Base-by-base conservation (phyloP, 2,113 vertebrate species). In the Toxotes jaculatrix region DNA sequence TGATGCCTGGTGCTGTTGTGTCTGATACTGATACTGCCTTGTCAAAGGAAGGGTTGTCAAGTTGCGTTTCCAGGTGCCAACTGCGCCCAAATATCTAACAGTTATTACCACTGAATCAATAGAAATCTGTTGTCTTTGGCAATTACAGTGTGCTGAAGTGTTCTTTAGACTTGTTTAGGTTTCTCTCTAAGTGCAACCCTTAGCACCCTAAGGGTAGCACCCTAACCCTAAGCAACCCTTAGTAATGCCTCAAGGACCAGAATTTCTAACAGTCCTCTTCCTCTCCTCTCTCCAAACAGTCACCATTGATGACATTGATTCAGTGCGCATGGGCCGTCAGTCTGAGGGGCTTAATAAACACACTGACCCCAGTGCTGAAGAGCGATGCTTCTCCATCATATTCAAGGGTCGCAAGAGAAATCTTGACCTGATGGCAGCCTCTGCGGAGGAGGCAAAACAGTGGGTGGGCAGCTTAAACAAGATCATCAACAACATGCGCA, bases 351-450 rank as follows among this genome's bases (percentile, higher is more conserved):
- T 98, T 87, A 95, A 96, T 89, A 98, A 97, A 89, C 95, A 95
- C 5, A 97, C 96, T 0, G 92, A 95, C 0, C 87, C 95, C 4
- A 81, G 89, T 2, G 88, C 93, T 0, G 96, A 96, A 62, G 93
- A 96, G 3, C 95, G 87, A 60, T 99, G 98, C 94, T 99, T 99
- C 94, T 97, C 97, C 90, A 96, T 99, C 71, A 75, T 98, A 90
- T 99, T 99, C 91, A 98, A 97, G 92, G 96, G 95, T 68, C 94
- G 95, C 74, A 93, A 95, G 77, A 98, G 94, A 65, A 97, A 95
- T 49, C 95, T 99, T 3, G 97, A 99, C 90, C 95, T 99, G 89
- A 95, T 98, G 14, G 97, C 98, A 0, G 57, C 32, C 0, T 94
- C 87, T 0, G 83, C 69, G 0, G 90, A 91, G 0, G 97, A 96